These are phyloP conservation scores for Hemithea aestivaria DNA, from an alignment of 2,888 invertebrate genomes.

Conservation along the genomic window DNA sequence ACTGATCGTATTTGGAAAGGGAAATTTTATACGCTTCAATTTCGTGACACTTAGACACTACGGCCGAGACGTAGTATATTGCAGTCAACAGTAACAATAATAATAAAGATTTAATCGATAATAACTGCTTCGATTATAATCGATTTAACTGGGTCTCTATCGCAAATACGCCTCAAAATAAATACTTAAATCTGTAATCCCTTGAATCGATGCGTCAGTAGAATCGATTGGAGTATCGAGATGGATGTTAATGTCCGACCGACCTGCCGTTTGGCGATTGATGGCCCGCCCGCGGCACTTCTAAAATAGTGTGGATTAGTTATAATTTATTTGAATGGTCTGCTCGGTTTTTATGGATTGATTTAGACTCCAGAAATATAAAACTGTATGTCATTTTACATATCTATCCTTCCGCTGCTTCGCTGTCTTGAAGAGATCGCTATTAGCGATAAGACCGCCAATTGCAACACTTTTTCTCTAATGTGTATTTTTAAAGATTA, in stretches of 20 bases:
- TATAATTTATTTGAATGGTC: constrained; percentile 29
- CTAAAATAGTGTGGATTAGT: constrained; percentile 32
- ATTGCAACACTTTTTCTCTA: too few species aligned
- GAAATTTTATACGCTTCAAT: constrained; percentile 20
- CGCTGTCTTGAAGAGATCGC: too few species aligned
- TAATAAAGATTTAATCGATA: too few species aligned
- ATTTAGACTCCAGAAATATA: constrained; percentile 9
- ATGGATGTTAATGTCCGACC: constrained; percentile 28
- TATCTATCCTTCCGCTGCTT: too few species aligned
- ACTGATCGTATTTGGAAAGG: constrained; percentile 23
- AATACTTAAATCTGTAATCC: constrained; percentile 18
- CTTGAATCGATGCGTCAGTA: constrained; percentile 12
- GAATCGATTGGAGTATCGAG: constrained; percentile 26
- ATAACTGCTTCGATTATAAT: too few species aligned
- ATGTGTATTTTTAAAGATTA: too few species aligned
- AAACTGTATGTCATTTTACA: too few species aligned
- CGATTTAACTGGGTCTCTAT: background rate
- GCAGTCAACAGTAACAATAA: too few species aligned
- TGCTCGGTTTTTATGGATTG: constrained; percentile 23
- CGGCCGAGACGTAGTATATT: too few species aligned
- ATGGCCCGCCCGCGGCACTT: constrained; percentile 22
- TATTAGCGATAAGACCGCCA: too few species aligned
- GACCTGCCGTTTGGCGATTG: constrained; percentile 22
- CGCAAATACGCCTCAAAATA: constrained; percentile 7
- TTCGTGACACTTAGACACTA: constrained; percentile 15